phyloP scores from a whole-genome alignment of 2,113 vertebrate species.

The Donacobius atricapilla region DNA sequence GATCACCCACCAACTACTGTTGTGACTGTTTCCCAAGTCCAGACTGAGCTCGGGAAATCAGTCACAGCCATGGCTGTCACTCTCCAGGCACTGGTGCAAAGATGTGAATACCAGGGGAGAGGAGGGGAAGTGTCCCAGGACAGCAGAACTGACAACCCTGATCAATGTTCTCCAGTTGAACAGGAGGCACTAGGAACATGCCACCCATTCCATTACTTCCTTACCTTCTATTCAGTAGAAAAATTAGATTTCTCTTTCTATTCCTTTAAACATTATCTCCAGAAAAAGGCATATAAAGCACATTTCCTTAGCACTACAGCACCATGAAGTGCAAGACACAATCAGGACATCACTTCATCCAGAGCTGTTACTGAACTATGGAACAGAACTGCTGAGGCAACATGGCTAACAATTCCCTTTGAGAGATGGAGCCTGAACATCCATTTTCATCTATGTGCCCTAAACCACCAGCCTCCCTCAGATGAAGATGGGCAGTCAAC shows the following conservation, averaged over 20 bases:
- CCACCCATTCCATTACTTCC: not conserved
- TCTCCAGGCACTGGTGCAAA: not conserved
- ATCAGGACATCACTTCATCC: not conserved
- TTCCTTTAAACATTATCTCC: not conserved
- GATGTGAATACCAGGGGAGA: not conserved
- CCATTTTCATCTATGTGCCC: not conserved
- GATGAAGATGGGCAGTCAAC: not conserved
- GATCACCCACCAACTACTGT: not conserved
- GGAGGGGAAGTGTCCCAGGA: not conserved
- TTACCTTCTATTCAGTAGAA: not conserved
- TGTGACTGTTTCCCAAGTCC: not conserved
- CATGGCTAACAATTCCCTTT: accelerated
- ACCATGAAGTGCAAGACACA: not conserved
- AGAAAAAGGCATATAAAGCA: not conserved
- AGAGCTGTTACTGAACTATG: accelerated
- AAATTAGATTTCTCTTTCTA: not conserved
- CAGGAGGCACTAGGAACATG: not conserved
- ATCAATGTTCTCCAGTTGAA: not conserved
- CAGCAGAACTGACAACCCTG: not conserved
- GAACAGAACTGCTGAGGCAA: not conserved
- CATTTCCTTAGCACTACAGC: not conserved
- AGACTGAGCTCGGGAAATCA: not conserved
- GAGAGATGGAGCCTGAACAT: not conserved
- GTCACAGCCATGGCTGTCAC: not conserved
- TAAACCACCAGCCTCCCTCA: not conserved